Base-by-base conservation (phyloP, 2,113 vertebrate species). In the Meriones unguiculatus region DNA sequence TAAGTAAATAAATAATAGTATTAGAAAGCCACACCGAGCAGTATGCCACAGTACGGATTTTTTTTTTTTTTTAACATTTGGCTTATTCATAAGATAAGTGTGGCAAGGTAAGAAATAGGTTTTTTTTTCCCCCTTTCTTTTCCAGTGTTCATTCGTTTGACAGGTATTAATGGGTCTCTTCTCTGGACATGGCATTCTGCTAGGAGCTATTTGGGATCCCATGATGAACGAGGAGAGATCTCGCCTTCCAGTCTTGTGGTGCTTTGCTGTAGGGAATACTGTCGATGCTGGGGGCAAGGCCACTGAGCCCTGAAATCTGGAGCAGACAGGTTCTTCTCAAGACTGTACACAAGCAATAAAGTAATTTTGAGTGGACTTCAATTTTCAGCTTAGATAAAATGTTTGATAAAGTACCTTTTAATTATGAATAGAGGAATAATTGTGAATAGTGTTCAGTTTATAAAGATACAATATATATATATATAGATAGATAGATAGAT, bases 141-240 rank as follows among this genome's bases (percentile, higher is more conserved):
- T 89, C 62, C 8, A 80, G 24, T 91, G 50, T 94, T 95, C 93
- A 84, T 84, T 97, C 94, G 97, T 76, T 95, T 91, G 97, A 95
- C 96, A 97, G 94, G 92, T 91, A 95, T 93, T 91, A 97, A 90
- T 96, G 94, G 78, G 32, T 69, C 10, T 94, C 92, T 94, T 96
- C 80, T 76, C 41, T 24, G 57, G 62, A 89, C 82, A 96, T 91
- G 94, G 89, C 86, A 91, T 35, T 96, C 70, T 95, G 87, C 87
- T 69, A 86, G 59, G 22, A 93, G 94, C 89, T 97, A 64, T 78
- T 96, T 77, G 90, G 38, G 62, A 94, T 75, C 75, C 46, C 82
- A 62, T 2, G 28, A 94, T 95, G 90, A 87, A 96, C 82, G 86
- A 86, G 88, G 54, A 92, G 85, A 92, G 91, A 86, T 90, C 76